Conservation (phyloP, 2,113 vertebrate genomes). For the Nestor notabilis region DNA sequence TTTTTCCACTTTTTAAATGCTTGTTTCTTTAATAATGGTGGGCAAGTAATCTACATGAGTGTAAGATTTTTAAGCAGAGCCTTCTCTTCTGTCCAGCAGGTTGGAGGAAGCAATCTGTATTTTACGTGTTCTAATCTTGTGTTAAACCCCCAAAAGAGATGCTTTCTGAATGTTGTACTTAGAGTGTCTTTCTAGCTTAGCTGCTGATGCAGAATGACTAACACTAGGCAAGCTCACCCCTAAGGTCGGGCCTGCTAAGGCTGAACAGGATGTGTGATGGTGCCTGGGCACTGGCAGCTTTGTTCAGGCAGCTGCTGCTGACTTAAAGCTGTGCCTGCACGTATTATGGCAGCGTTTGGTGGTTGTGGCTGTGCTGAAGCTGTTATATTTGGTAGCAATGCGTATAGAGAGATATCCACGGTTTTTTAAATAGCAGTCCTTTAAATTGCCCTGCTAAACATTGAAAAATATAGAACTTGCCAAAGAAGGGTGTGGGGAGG, state of each 20-base stretch:
- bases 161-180: accelerated
- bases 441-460: neutral
- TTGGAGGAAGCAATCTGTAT: neutral
- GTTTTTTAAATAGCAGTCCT: neutral
- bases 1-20: neutral
- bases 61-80: neutral
- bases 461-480: neutral
- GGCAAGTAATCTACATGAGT: neutral
- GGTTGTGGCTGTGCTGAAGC: accelerated
- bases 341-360: accelerated
- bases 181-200: neutral
- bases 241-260: accelerated
- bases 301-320: neutral
- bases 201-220: neutral
- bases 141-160: neutral
- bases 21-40: neutral
- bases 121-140: neutral
- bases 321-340: accelerated
- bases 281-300: neutral
- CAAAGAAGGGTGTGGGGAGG: neutral
- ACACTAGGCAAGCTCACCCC: accelerated
- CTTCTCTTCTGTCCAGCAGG: neutral
- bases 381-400: accelerated
- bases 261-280: neutral
- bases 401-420: accelerated